Conservation (phyloP, 2,888 invertebrate genomes). For the Leptinotarsa tumamoca region DNA sequence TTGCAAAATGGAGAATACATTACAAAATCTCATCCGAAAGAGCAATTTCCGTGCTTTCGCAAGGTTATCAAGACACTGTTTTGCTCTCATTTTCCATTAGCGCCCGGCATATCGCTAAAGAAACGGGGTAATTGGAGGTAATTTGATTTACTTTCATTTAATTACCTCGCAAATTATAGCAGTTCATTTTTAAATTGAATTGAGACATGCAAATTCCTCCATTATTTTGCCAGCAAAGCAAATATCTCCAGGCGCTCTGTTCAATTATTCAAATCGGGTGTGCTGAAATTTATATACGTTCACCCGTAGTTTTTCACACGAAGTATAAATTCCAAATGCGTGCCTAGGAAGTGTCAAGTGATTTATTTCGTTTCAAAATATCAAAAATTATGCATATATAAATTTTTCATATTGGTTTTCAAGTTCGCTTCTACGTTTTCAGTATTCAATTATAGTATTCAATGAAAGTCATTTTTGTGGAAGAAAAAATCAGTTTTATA, state of each 20-base stretch:
- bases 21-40: background rate
- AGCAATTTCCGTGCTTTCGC: background rate
- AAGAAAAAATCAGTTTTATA: too few relatives aligned
- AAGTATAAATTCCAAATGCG: background rate
- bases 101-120: conserved; percentile 18
- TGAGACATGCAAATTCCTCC: conserved; percentile 35
- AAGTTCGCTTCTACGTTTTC: too few relatives aligned
- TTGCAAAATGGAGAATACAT: background rate
- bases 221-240: conserved; percentile 25
- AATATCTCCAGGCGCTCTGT: conserved; percentile 29
- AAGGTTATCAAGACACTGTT: background rate
- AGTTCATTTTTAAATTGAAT: conserved; percentile 37
- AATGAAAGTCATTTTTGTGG: too few relatives aligned
- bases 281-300: background rate
- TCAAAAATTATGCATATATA: background rate
- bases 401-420: too few relatives aligned
- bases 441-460: too few relatives aligned
- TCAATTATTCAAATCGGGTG: conserved; percentile 25
- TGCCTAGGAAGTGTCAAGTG: too few relatives aligned
- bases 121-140: conserved; percentile 25
- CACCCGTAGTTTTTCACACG: background rate
- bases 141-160: conserved; percentile 34
- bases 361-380: background rate
- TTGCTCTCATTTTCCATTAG: background rate
- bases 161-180: conserved; percentile 31